Conservation (phyloP, 2,888 invertebrate genomes). For the Phymatocera aterrima region DNA sequence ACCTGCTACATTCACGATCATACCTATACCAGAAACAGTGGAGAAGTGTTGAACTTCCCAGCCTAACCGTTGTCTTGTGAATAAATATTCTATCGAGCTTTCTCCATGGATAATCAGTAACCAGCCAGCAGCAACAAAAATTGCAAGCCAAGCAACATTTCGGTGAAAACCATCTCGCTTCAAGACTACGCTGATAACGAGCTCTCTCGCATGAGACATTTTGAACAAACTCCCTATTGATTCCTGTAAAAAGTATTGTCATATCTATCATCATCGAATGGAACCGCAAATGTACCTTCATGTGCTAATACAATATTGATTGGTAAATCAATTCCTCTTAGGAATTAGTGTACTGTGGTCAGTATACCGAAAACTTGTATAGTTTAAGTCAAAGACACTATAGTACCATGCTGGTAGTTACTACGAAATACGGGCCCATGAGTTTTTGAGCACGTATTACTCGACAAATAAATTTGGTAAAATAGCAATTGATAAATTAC, state of each 20-base stretch:
- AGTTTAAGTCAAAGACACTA: background rate
- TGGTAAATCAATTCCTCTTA: too few relatives aligned
- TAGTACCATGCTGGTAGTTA: background rate
- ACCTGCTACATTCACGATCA: conserved; percentile 77
- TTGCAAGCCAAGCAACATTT: conserved; percentile 75
- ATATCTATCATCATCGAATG: background rate
- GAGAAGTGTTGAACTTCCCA: conserved; percentile 82
- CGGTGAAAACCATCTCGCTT: conserved; percentile 77
- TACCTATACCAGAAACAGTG: conserved; percentile 76
- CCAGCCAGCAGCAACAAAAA: conserved; percentile 63
- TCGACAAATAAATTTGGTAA: too few relatives aligned
- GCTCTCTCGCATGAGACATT: conserved; percentile 76
- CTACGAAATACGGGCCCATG: too few relatives aligned
- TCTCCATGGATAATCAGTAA: conserved; percentile 76
- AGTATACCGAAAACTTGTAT: too few relatives aligned
- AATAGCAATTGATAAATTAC: conserved; percentile 52
- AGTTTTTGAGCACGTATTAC: too few relatives aligned
- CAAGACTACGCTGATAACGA: conserved; percentile 79
- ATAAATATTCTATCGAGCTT: conserved; percentile 79
- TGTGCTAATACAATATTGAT: too few relatives aligned
- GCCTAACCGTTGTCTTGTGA: conserved; percentile 79
- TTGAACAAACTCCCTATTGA: conserved; percentile 75
- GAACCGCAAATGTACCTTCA: too few relatives aligned
- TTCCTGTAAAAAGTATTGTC: conserved; percentile 71
- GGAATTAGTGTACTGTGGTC: too few relatives aligned